Evolutionary conservation across 2,113 vertebrate species (phyloP), one percentile per base, ranked within the genome.

Genomic region (Reinhardtius hippoglossoides): DNA sequence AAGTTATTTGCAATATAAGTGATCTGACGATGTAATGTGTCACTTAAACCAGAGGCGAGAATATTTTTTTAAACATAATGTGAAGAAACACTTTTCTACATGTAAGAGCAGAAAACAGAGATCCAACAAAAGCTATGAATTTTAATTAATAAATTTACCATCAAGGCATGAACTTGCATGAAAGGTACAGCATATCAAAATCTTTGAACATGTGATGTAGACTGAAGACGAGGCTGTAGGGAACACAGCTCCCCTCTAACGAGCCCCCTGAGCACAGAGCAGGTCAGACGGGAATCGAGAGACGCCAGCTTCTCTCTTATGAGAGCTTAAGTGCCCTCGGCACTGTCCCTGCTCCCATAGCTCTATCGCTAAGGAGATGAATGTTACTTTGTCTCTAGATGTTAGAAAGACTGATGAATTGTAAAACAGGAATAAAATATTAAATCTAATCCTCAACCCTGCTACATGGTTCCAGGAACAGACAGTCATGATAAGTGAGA

Each of bases 241-340:
- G 83, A 83, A 24, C 46, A 20, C 7, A 27, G 77, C 31, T 62
- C 50, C 74, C 21, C 67, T 74, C 44, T 89, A 91, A 90, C 57
- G 60, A 89, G 86, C 42, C 84, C 59, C 75, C 48, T 40, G 75
- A 73, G 84, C 46, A 24, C 24, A 24, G 50, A 61, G 1, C 73
- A 1, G 79, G 74, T 90, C 82, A 80, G 82, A 35, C 2, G 63
- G 77, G 81, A 80, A 70, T 23, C 2, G 31, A 46, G 74, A 65
- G 66, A 37, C n/a, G 12, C 50, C 77, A 35, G 70, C 42, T 4
- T 1, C n/a, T 21, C 21, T 65, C 74, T 87, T 77, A 80, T 78
- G 81, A 71, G 77, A 79, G 71, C 21, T n/a, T 2, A 69, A 73
- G 37, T 9, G 26, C 54, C 69, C 67, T 48, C 31, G 7, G 31